Evolutionary conservation across 2,113 vertebrate genomes (phyloP).

Genomic region (Phoenicopterus ruber): DNA sequence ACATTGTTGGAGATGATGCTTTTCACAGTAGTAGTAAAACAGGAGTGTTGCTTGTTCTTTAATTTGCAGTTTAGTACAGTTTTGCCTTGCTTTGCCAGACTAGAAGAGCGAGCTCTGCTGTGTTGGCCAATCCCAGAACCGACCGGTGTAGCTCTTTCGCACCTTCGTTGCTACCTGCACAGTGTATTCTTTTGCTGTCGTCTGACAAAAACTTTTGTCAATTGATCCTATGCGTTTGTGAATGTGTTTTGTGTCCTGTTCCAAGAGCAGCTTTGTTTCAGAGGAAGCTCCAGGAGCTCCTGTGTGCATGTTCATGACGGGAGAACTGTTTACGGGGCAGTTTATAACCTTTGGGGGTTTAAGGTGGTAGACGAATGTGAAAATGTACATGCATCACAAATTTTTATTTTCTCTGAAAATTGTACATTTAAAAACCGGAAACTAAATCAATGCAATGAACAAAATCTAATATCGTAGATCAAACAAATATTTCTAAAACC

Average conservation of each 20-base stretch:
- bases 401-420: neutral
- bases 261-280: neutral
- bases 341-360: neutral
- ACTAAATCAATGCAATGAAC: neutral
- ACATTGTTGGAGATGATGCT: neutral
- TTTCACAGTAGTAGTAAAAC: neutral
- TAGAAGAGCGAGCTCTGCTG: neutral
- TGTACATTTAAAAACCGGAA: neutral
- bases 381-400: neutral
- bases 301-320: rapidly evolving
- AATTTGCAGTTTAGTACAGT: neutral
- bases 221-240: neutral
- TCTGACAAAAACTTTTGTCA: neutral
- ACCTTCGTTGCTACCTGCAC: neutral
- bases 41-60: neutral
- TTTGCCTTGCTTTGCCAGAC: neutral
- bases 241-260: neutral
- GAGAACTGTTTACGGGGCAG: too few species aligned
- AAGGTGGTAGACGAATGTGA: neutral
- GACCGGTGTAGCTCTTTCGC: neutral
- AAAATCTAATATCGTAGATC: neutral
- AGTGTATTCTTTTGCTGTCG: neutral
- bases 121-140: neutral
- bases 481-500: neutral
- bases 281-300: neutral